Conservation (phyloP, 2,888 invertebrate species). For the Acanthosepion lycidas region DNA sequence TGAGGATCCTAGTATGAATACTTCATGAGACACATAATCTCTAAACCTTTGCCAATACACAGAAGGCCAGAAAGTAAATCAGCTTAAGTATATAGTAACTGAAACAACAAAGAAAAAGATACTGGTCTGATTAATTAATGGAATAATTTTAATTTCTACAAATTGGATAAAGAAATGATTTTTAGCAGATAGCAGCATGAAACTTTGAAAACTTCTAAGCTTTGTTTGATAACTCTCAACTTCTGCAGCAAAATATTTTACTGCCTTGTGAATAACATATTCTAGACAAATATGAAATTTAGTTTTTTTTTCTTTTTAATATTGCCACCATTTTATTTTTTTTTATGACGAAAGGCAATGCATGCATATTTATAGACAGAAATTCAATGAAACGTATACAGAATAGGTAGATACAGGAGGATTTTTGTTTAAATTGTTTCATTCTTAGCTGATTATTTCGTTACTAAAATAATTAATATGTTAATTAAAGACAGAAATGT, state of each 20-base stretch:
- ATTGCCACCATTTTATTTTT: background rate
- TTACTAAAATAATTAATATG: slow-evolving; percentile 33
- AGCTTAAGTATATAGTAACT: background rate
- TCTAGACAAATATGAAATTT: background rate
- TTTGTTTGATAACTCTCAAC: background rate
- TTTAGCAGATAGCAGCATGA: background rate
- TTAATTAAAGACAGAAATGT: background rate
- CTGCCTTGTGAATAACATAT: background rate
- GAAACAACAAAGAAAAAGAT: background rate
- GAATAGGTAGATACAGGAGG: background rate
- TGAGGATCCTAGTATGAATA: too few species aligned
- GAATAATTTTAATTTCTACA: background rate
- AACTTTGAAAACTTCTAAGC: background rate
- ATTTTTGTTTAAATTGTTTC: slow-evolving; percentile 15
- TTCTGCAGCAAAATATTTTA: background rate
- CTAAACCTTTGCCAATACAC: background rate
- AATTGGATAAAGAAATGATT: too few species aligned
- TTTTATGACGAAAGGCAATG: background rate
- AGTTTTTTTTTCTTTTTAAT: background rate
- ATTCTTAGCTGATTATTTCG: slow-evolving; percentile 10
- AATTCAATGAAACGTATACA: background rate
- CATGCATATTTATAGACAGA: background rate
- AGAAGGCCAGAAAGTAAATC: background rate
- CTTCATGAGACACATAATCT: background rate
- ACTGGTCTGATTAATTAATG: background rate